phyloP scores from a whole-genome alignment of 2,797 vertebrate genomes.

The Rhinatrema bivittatum region DNA sequence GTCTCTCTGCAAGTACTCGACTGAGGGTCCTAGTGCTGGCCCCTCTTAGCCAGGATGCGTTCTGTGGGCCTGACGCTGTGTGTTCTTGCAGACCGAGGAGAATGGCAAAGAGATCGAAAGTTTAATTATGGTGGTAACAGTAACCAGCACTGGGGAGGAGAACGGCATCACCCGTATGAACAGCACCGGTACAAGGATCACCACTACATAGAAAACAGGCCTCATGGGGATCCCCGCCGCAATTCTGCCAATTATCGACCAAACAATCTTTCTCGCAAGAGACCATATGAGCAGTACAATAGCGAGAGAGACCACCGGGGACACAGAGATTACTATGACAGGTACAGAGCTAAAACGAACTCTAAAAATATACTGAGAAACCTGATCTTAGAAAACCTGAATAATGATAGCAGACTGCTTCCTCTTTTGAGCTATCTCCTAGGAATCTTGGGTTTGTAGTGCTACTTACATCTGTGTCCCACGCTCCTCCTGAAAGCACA shows the following conservation, averaged over 20 bases:
- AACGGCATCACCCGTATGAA: conserved; percentile 88
- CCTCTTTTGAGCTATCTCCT: too few species aligned
- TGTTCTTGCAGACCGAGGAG: conserved; percentile 81
- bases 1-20: conserved; percentile 50
- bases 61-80: too few species aligned
- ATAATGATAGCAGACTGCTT: too few species aligned
- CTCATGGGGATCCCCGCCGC: conserved; percentile 76
- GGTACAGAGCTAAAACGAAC: conserved; percentile 47
- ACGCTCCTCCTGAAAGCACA: too few species aligned
- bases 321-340: conserved; percentile 90
- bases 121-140: conserved; percentile 81
- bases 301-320: conserved; percentile 88
- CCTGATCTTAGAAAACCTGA: too few species aligned
- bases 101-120: conserved; percentile 92
- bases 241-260: conserved; percentile 81
- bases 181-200: conserved; percentile 90
- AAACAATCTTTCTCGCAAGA: conserved; percentile 79
- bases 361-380: too few species aligned
- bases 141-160: conserved; percentile 82
- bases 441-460: too few species aligned
- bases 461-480: too few species aligned
- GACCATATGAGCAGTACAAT: conserved; percentile 86
- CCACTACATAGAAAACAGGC: conserved; percentile 80
- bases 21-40: not conserved
- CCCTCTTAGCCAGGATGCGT: not conserved